A percentile compares a stretch with the other conserved stretches of the same genome.
Evolutionary conservation across 2,888 invertebrate species (phyloP).

Genomic region (Erebia ligea): DNA sequence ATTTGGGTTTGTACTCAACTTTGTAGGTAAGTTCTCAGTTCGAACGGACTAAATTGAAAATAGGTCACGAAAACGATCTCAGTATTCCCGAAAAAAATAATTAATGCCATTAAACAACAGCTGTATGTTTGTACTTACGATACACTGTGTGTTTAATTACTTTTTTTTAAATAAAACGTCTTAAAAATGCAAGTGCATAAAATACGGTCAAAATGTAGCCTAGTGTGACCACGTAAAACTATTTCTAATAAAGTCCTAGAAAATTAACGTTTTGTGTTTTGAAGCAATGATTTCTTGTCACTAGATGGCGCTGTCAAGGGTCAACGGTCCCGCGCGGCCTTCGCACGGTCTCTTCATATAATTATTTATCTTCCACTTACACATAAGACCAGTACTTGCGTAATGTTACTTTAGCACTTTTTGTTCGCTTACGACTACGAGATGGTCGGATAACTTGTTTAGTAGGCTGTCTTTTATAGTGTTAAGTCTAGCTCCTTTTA

Average conservation of each 20-base stretch:
- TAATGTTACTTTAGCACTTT: constrained; percentile 35
- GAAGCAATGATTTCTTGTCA: constrained; percentile 19
- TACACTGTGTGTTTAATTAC: too few relatives aligned
- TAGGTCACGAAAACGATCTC: too few relatives aligned
- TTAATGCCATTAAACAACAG: too few relatives aligned
- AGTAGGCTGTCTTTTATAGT: constrained; percentile 1
- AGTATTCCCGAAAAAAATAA: too few relatives aligned
- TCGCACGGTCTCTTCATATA: constrained; percentile 39
- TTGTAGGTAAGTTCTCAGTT: too few relatives aligned
- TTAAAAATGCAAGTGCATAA: too few relatives aligned
- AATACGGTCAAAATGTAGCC: background rate
- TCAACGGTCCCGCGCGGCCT: constrained; percentile 48
- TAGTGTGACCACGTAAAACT: background rate
- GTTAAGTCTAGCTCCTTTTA: constrained; percentile 8
- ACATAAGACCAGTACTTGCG: constrained; percentile 31
- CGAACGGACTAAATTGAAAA: too few relatives aligned
- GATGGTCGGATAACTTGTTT: constrained; percentile 16
- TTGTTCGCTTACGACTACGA: constrained; percentile 4
- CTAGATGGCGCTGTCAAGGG: constrained; percentile 43
- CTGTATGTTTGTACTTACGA: too few relatives aligned
- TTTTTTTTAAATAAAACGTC: too few relatives aligned
- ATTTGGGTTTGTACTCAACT: too few relatives aligned
- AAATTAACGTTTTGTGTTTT: background rate
- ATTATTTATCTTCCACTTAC: constrained; percentile 16
- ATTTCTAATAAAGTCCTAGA: background rate